Conservation (phyloP, 2,797 vertebrate genomes). For the Cichlasoma orientale region DNA sequence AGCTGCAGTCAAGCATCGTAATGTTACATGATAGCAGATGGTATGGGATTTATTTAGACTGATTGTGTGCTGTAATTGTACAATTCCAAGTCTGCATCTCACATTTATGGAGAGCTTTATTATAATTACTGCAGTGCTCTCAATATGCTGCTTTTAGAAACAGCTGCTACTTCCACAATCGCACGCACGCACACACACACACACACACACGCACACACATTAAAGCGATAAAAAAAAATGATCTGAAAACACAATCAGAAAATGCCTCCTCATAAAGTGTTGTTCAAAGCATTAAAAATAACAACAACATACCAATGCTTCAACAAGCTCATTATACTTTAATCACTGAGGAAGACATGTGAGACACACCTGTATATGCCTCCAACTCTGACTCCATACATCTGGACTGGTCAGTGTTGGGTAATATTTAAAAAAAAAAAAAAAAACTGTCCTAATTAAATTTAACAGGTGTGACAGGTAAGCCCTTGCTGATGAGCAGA, state of each 20-base stretch:
- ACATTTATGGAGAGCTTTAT: constrained; percentile 28
- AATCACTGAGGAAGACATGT: not conserved
- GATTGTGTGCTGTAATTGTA: constrained; percentile 23
- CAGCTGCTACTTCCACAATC: constrained; percentile 29
- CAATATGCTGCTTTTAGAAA: constrained; percentile 44
- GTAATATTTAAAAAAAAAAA: not conserved
- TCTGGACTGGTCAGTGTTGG: constrained; percentile 12
- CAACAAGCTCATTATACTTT: constrained; percentile 11
- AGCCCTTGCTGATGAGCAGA: constrained; percentile 23
- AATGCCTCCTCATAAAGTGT: not conserved
- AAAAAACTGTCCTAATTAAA: constrained; percentile 44
- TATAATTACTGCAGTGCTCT: constrained; percentile 42
- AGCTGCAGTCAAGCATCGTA: constrained; percentile 1
- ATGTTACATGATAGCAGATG: constrained; percentile 33
- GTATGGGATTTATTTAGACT: constrained; percentile 34
- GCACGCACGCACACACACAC: not conserved
- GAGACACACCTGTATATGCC: constrained; percentile 7
- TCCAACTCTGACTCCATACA: constrained; percentile 17
- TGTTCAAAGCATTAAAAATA: not conserved
- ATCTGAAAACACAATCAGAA: not conserved
- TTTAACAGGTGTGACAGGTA: constrained; percentile 25
- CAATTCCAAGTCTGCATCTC: constrained; percentile 25
- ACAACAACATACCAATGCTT: not conserved
- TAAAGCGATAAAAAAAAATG: not conserved
- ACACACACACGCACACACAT: not conserved